Base-by-base conservation (phyloP, 30 jellyfish, hydroid and myxozoan genomes). In the Pseudorhiza aurosa region DNA sequence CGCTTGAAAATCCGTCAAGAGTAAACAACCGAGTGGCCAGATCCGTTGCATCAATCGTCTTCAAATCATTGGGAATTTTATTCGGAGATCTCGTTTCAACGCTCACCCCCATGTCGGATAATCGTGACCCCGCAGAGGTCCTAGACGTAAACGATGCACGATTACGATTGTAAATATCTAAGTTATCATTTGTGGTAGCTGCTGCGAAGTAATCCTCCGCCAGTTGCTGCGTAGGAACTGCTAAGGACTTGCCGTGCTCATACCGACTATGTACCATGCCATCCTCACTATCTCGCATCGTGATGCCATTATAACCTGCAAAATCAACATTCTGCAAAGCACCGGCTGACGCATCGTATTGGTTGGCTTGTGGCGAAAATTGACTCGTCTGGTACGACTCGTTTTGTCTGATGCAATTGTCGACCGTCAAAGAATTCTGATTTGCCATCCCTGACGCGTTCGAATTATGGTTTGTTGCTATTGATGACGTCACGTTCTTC, bases 11-110 rank as follows among this genome's bases (percentile, higher is more conserved):
- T 18, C 97, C 99, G 49, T 93, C 95, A 15, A 87, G 72, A 19
- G 97, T 93, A 68, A 68, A 93, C 65, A 93, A 45, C 22, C 85
- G 70, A 9, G 97, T 79, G 1, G 99, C 99, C 5, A 93, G 68
- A 68, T 93, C 99, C 5, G 96, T 83, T 17, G 99, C 96, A 40
- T 83, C 82, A 36, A 83, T 27, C 26, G 65, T 83, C 56, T 60
- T 70, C 35, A 83, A 22, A 31, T 78, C 90, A 78, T 78, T 53
- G 37, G 90, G 90, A 21, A 78, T 50, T 18, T 12, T 21, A 64
- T 29, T 45, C 2, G 64, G 77, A 15, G 74, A 17, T 27, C 24
- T 45, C 72, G 49, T 30, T n/a, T 65, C 82, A 18, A 6, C 22
- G 36, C 30, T 12, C 1, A 2, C 30, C 9, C 82, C 65, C n/a